Conservation (phyloP, 2,113 vertebrate species). For the Nannospalax galili region DNA sequence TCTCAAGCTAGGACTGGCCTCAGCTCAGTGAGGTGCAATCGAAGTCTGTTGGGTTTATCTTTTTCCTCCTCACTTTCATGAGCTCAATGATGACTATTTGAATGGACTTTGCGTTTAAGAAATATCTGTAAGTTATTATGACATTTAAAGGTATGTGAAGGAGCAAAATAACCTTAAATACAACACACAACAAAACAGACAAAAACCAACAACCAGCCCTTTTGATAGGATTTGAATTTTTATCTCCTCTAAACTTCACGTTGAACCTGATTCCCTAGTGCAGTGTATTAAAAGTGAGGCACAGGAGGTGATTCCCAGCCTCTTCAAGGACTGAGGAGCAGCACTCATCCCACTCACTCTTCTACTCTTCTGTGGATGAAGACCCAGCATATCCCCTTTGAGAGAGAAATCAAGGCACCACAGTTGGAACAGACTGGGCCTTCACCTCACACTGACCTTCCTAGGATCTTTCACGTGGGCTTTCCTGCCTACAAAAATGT, state of each 20-base stretch:
- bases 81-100: background rate
- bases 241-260: background rate
- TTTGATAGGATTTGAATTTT: background rate
- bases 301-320: background rate
- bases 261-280: background rate
- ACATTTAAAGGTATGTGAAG: slow-evolving; percentile 10
- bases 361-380: background rate
- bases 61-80: background rate
- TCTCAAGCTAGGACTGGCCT: background rate
- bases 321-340: background rate
- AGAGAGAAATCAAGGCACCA: background rate
- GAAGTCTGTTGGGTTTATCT: background rate
- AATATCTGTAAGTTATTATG: background rate
- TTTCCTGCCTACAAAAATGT: background rate
- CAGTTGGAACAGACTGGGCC: background rate
- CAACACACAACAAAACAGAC: background rate
- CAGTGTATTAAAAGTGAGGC: background rate
- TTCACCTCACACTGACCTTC: background rate
- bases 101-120: background rate
- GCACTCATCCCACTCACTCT: background rate
- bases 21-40: background rate
- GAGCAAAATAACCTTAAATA: slow-evolving; percentile 6
- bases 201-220: background rate
- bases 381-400: background rate
- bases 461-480: background rate